These are phyloP conservation scores for Troides helena DNA, from an alignment of 2,888 invertebrate species.

Conservation along the genomic window DNA sequence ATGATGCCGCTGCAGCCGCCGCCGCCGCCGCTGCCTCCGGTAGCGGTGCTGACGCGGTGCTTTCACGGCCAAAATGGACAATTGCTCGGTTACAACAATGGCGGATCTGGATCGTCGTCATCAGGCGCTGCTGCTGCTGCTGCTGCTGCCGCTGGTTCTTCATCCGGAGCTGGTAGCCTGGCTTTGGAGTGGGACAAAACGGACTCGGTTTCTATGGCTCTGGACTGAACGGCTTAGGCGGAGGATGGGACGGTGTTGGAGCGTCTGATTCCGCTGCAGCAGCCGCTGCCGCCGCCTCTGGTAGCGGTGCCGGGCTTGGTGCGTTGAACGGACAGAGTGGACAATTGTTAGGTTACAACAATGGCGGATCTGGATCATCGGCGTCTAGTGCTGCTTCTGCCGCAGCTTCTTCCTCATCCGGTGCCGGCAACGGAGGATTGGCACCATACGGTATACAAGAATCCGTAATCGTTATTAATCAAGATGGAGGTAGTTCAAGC, in stretches of 20 bases:
- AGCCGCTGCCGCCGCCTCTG: background rate
- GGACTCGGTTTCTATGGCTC: background rate
- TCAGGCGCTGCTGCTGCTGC: background rate
- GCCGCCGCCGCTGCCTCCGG: background rate
- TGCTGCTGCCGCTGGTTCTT: background rate
- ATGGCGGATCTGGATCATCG: no score
- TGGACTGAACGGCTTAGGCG: background rate
- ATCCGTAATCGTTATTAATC: background rate
- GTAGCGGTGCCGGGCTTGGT: background rate
- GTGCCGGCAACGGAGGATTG: background rate
- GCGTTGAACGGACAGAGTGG: background rate
- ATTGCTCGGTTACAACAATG: background rate
- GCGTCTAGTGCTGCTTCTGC: slow-evolving; percentile 10
- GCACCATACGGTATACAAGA: background rate
- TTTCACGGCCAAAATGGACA: background rate
- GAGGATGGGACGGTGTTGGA: background rate
- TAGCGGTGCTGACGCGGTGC: background rate
- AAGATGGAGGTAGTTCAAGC: background rate
- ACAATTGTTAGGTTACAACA: background rate
- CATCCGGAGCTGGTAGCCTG: background rate
- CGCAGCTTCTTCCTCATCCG: background rate
- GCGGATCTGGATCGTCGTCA: background rate
- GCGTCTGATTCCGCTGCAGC: background rate
- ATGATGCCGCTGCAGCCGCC: background rate
- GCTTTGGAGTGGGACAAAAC: background rate